Percentiles rank a stretch among this genome's conserved stretches.
phyloP scores from a whole-genome alignment of 1,140 invertebrate genomes.

The Drosophila mayri region DNA sequence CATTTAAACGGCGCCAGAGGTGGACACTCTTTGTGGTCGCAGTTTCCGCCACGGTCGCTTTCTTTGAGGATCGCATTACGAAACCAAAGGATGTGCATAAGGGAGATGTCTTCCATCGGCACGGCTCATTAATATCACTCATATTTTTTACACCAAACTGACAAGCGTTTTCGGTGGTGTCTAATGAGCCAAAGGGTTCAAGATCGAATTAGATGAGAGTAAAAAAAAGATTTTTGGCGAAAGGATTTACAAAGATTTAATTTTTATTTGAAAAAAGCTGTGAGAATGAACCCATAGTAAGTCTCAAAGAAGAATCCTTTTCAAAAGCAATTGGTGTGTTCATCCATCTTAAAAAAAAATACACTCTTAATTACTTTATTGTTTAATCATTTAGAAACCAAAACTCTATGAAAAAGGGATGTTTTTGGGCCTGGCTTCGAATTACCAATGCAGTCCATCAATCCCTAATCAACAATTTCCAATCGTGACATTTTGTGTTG shows the following conservation, averaged over 20 bases:
- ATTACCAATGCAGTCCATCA: slow-evolving; percentile 2
- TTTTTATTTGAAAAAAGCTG: no score
- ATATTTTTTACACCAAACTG: slow-evolving; percentile 72
- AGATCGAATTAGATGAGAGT: slow-evolving; percentile 13
- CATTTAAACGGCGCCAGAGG: slow-evolving; percentile 60
- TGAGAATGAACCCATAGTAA: no score
- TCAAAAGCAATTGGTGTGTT: no score
- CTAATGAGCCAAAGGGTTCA: slow-evolving; percentile 50
- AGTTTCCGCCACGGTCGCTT: slow-evolving; percentile 71
- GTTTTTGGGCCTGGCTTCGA: not conserved
- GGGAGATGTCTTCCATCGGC: slow-evolving; percentile 34
- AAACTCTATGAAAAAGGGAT: not conserved
- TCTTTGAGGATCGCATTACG: slow-evolving; percentile 71
- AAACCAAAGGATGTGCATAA: not conserved
- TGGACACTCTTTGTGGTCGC: slow-evolving; percentile 74
- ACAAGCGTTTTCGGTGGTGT: slow-evolving; percentile 27
- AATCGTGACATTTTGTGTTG: slow-evolving; percentile 17
- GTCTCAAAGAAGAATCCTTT: no score
- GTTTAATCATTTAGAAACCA: not conserved
- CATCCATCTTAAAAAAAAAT: not conserved
- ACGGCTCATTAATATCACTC: slow-evolving; percentile 73
- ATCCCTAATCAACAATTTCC: slow-evolving; percentile 20
- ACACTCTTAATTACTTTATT: not conserved
- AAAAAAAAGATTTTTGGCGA: not conserved
- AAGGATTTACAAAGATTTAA: not conserved